phyloP scores from a whole-genome alignment of 2,888 invertebrate genomes.

The Agelastica alni region DNA sequence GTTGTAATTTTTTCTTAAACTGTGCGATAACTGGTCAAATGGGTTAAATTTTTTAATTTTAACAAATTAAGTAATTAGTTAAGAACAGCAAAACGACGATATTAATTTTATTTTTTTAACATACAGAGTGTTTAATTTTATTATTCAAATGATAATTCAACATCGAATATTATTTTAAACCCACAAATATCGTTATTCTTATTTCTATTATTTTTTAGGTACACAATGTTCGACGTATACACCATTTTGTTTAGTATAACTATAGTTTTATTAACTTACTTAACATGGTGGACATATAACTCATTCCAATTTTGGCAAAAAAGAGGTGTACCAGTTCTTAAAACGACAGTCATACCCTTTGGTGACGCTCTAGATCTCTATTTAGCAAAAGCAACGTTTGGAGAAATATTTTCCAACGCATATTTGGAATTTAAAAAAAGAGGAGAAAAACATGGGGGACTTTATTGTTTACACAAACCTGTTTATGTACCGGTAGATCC shows the following conservation, averaged over 20 bases:
- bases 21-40: too few species aligned
- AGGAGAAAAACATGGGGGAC: constrained; percentile 42
- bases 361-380: constrained; percentile 36
- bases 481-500: constrained; percentile 44
- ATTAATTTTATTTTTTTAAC: too few species aligned
- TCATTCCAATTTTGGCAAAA: constrained; percentile 45
- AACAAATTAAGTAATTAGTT: too few species aligned
- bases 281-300: constrained; percentile 64
- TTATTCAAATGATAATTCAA: too few species aligned
- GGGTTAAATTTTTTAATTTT: too few species aligned
- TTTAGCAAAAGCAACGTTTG: constrained; percentile 31
- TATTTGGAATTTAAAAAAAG: constrained; percentile 36
- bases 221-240: neutral
- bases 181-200: too few species aligned
- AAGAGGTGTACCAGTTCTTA: constrained; percentile 33
- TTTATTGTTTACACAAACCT: constrained; percentile 53
- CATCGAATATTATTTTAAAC: too few species aligned
- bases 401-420: constrained; percentile 32
- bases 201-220: too few species aligned
- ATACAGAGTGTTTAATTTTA: too few species aligned
- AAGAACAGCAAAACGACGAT: too few species aligned
- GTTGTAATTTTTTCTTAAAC: too few species aligned
- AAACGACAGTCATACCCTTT: constrained; percentile 39
- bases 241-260: constrained; percentile 3
- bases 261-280: constrained; percentile 2